Conservation (phyloP, 2,113 vertebrate genomes). For the Isurus oxyrinchus region DNA sequence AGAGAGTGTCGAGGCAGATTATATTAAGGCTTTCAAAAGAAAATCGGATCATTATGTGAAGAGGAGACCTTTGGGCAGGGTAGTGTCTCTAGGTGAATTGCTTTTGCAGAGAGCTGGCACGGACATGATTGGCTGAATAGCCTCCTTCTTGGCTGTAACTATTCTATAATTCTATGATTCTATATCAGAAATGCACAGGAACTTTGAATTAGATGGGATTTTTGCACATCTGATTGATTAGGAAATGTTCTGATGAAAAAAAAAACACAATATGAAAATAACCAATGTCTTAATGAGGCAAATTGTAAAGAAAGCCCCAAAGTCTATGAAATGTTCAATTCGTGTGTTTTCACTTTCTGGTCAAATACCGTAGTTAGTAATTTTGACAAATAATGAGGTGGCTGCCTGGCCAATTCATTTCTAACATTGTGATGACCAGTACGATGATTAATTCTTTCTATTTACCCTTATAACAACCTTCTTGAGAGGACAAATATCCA, state of each 20-base stretch:
- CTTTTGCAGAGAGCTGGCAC: no score
- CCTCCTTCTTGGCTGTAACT: no score
- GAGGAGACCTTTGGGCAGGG: no score
- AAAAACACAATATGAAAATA: neutral
- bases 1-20: no score
- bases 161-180: no score
- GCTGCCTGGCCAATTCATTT: neutral
- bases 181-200: neutral
- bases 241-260: neutral
- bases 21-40: no score
- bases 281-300: neutral
- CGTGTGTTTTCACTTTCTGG: neutral
- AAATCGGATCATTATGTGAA: no score
- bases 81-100: no score
- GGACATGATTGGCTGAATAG: no score
- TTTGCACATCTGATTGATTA: neutral
- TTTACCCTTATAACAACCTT: neutral
- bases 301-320: neutral
- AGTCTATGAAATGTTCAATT: neutral
- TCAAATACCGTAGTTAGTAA: neutral
- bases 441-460: neutral
- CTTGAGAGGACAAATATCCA: neutral
- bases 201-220: neutral
- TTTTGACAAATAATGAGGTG: neutral
- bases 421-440: neutral